These are phyloP conservation scores for Barnardius zonarius DNA, from an alignment of 2,113 vertebrate genomes.

Conservation along the genomic window DNA sequence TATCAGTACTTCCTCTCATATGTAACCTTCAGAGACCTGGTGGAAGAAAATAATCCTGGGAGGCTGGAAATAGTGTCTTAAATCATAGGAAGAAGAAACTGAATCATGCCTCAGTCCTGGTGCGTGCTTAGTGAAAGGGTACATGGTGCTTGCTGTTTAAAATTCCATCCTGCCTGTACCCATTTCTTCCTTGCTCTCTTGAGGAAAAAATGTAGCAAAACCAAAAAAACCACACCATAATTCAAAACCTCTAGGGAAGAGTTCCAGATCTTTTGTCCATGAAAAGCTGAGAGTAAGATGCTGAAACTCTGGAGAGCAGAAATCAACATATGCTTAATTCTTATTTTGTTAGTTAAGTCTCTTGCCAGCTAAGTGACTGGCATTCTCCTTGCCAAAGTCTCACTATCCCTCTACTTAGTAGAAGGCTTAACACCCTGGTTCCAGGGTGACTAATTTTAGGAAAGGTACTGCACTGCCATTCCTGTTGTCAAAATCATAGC, in stretches of 20 bases:
- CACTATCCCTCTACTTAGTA: neutral
- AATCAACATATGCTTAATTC: neutral
- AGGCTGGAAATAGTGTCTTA: neutral
- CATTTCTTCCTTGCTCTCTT: neutral
- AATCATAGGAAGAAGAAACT: neutral
- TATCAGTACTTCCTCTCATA: neutral
- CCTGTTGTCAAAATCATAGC: neutral
- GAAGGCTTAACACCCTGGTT: neutral
- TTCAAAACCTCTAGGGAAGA: neutral
- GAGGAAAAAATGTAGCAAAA: neutral
- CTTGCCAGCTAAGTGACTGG: neutral
- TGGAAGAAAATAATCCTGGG: neutral
- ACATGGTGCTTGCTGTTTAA: accelerated
- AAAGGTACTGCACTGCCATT: neutral
- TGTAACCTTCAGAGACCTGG: neutral
- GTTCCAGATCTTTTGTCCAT: neutral
- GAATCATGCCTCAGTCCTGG: neutral
- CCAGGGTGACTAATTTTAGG: neutral
- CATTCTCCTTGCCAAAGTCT: neutral
- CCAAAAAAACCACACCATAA: accelerated
- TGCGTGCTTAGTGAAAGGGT: neutral
- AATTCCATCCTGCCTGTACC: neutral
- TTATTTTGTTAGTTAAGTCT: neutral
- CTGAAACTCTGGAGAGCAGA: neutral
- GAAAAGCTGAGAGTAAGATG: neutral